phyloP scores from a whole-genome alignment of 1,140 invertebrate genomes.

The Oedothorax gibbosus region DNA sequence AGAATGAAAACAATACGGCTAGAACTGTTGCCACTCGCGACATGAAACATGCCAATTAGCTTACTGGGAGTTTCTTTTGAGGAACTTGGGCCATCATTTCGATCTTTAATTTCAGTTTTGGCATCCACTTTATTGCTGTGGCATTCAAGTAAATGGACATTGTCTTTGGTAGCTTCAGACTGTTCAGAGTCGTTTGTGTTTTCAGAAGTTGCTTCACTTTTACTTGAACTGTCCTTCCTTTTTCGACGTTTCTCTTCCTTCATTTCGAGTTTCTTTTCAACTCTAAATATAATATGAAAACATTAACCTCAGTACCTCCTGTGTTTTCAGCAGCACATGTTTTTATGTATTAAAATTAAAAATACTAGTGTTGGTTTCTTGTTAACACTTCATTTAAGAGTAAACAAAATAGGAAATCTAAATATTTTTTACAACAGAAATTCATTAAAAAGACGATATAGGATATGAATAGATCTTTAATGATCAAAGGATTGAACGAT shows the following conservation, averaged over 20 bases:
- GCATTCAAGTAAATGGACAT: neutral
- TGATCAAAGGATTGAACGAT: neutral
- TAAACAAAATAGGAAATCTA: no score
- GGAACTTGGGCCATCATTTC: neutral
- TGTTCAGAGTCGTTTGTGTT: neutral
- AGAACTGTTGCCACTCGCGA: no score
- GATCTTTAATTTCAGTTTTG: neutral
- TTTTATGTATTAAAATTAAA: neutral
- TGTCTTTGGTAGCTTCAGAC: neutral
- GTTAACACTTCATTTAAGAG: no score
- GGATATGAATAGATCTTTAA: neutral
- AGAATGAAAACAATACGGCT: no score
- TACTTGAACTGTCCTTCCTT: conserved; percentile 1
- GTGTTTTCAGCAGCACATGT: neutral
- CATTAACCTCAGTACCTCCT: neutral
- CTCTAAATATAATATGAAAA: neutral
- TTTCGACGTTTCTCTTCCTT: conserved; percentile 16
- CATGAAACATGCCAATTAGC: neutral
- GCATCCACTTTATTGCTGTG: neutral
- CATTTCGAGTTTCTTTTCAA: conserved; percentile 22
- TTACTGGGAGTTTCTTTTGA: neutral
- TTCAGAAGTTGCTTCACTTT: conserved; percentile 11
- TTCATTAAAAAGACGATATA: neutral
- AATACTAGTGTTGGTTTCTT: no score
- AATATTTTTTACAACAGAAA: neutral